A percentile compares a stretch with the other conserved stretches of the same genome.
Evolutionary conservation across 1,140 invertebrate species (phyloP).

Genomic region (Apis florea): DNA sequence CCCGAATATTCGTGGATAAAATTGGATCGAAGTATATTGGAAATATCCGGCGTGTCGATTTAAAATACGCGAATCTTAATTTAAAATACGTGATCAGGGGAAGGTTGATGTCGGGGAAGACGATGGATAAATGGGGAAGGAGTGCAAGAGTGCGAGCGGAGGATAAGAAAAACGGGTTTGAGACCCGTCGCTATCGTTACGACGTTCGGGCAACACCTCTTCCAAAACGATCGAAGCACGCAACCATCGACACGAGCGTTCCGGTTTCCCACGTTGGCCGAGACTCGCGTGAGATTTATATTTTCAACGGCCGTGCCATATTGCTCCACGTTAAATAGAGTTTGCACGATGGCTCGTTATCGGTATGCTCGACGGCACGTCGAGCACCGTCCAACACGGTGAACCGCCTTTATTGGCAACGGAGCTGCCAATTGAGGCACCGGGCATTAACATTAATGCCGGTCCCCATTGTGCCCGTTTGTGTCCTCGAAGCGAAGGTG

Average conservation of each 20-base stretch:
- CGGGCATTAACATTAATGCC: slow-evolving; percentile 42
- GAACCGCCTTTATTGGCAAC: slow-evolving; percentile 34
- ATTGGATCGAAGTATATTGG: no score
- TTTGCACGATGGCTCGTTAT: not conserved
- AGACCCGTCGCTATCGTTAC: not conserved
- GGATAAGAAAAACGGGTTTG: no score
- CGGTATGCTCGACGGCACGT: slow-evolving; percentile 1
- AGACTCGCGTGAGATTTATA: not conserved
- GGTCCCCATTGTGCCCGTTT: slow-evolving; percentile 27
- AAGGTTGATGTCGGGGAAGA: no score
- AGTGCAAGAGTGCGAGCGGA: no score
- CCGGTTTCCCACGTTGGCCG: not conserved
- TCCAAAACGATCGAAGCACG: not conserved
- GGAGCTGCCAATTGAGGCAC: slow-evolving; percentile 27
- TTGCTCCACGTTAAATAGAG: not conserved
- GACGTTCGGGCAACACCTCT: not conserved
- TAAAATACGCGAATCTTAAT: no score
- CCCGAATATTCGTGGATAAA: no score
- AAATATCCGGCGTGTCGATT: no score
- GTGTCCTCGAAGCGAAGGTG: slow-evolving; percentile 33
- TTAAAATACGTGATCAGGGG: no score
- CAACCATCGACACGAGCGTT: no score
- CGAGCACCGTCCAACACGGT: not conserved
- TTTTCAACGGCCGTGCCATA: not conserved
- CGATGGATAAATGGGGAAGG: no score